Evolutionary conservation across 2,113 vertebrate species (phyloP).

Genomic region (Hippocampus guttulatus): DNA sequence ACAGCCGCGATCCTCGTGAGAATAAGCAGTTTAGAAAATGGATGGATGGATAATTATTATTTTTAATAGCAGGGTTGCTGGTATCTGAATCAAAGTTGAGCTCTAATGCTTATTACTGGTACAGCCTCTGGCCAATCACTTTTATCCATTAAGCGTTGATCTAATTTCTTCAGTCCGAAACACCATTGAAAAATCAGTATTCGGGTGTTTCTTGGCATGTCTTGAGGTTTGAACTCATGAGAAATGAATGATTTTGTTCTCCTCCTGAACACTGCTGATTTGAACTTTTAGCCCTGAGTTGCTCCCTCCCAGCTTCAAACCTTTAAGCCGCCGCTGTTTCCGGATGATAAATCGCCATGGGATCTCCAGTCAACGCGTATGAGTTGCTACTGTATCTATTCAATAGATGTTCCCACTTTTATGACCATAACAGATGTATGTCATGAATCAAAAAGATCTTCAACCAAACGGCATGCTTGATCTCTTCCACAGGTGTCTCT

Average conservation of each 20-base stretch:
- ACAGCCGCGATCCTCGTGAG: too few relatives aligned
- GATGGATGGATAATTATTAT: too few relatives aligned
- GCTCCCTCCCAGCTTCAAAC: conserved; percentile 35
- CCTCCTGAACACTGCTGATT: neutral
- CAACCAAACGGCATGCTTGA: conserved; percentile 59
- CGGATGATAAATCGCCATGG: conserved; percentile 43
- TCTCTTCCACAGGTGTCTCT: conserved; percentile 58
- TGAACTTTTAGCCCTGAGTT: neutral
- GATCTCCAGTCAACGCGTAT: conserved; percentile 46
- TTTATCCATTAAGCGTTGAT: too few relatives aligned
- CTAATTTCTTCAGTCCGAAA: too few relatives aligned
- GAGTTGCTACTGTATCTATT: conserved; percentile 55
- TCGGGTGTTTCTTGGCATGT: too few relatives aligned
- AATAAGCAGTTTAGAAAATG: too few relatives aligned
- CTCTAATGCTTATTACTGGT: too few relatives aligned
- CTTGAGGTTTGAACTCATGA: too few relatives aligned
- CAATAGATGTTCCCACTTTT: conserved; percentile 43
- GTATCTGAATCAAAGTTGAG: too few relatives aligned
- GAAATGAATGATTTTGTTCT: conserved; percentile 10
- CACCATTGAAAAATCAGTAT: too few relatives aligned
- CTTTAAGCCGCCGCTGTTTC: conserved; percentile 25
- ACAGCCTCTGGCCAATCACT: too few relatives aligned
- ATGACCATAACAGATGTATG: conserved; percentile 66
- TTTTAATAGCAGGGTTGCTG: too few relatives aligned
- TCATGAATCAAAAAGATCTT: conserved; percentile 64